A percentile compares a stretch with the other conserved stretches of the same genome.
phyloP scores from a whole-genome alignment of 2,888 invertebrate genomes.

The Hirudinaria manillensis region DNA sequence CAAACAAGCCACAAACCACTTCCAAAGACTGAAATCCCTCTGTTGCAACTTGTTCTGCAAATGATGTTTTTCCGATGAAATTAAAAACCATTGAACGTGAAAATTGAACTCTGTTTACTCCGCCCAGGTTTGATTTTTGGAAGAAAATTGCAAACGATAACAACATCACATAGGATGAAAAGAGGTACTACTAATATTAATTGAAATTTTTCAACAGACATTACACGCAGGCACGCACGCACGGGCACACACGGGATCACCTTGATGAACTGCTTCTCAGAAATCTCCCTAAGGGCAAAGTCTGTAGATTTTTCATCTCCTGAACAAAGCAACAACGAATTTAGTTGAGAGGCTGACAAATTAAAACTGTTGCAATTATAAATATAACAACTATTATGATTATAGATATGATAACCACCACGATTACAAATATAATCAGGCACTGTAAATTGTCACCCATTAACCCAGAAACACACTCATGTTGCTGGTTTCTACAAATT shows the following conservation, averaged over 20 bases:
- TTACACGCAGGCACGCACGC: no score
- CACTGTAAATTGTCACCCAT: background rate
- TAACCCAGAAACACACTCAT: no score
- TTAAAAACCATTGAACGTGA: background rate
- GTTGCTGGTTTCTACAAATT: no score
- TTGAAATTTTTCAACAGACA: no score
- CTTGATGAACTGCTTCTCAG: slow-evolving; percentile 32
- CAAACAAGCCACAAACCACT: slow-evolving; percentile 38
- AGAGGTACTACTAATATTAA: background rate
- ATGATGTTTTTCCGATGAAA: background rate
- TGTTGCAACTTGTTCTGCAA: slow-evolving; percentile 36
- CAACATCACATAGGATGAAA: background rate
- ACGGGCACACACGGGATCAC: no score
- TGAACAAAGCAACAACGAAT: background rate
- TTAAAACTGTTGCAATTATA: no score
- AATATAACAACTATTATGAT: no score
- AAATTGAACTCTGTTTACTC: background rate
- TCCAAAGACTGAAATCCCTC: slow-evolving; percentile 39
- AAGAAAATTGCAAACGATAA: no score
- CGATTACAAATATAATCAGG: background rate
- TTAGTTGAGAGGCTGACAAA: no score
- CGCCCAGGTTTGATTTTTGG: no score
- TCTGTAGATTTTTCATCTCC: slow-evolving; percentile 17
- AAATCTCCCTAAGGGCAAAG: slow-evolving; percentile 21
- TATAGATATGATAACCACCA: background rate